Evolutionary conservation across 2,888 invertebrate species (phyloP), one percentile per base, ranked within the genome.

Genomic region (Camptogramma bilineatum): DNA sequence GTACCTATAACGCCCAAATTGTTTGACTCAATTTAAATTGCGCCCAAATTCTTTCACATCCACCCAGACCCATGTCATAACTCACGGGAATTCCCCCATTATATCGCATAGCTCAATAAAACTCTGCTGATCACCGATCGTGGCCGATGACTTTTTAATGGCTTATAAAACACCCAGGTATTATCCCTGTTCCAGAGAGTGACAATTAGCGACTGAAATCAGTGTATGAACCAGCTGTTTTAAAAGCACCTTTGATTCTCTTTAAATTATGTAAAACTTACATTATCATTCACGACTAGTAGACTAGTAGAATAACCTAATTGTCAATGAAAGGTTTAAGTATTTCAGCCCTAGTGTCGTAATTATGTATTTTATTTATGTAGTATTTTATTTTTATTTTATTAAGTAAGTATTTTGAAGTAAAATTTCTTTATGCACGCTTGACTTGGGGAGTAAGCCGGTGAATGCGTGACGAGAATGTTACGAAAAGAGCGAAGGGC

Each of bases 71-170:
- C 46, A 19, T 46, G 46, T 62, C 53, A 48, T 68, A 68, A 72
- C 62, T 70, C 64, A 66, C 62, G 18, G 44, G 19, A 56, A 59
- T 67, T 67, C 66, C 64, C 61, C 62, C 58, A 68, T 70, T 70
- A 53, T 66, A 66, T 69, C 68, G 63, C 61, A 69, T 62, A 52
- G 67, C 64, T 57, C 64, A 58, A 62, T 68, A 66, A 64, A 70
- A 63, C 64, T 60, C 65, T 44, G 57, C 51, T 58, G 72, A 72
- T 70, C 68, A 59, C 62, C 66, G 64, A 64, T 53, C 42, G 62
- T 52, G 59, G 44, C 68, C 44, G 68, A 69, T 64, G 66, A 72
- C 69, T 69, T 69, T 72, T 65, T 69, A 69, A 72, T 70, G 69
- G 69, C 68, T 52, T 68, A 69, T 69, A 70, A 66, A 69, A 69